Evolutionary conservation across 2,888 invertebrate species (phyloP), one percentile per base, ranked within the genome.

Genomic region (Trachelus tabidus): DNA sequence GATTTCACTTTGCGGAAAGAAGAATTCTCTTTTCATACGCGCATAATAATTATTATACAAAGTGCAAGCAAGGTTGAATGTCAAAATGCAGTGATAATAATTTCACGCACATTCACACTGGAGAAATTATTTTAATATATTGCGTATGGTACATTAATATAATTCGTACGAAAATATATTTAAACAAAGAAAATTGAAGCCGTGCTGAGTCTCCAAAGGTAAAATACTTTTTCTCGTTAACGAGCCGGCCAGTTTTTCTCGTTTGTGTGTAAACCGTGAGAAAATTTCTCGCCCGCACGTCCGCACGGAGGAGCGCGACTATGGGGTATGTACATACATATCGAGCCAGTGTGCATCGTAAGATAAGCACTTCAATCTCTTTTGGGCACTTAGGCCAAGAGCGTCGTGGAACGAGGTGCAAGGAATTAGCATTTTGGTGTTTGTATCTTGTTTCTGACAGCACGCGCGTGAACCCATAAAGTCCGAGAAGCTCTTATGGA

Each of bases 281-380:
- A 56, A 56, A 56, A 56, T 23, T 6, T 23, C 9, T 56, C 23
- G 23, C 0, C 9, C 40, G 40, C 40, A 9, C 23, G 23, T 56
- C 2, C 56, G 35, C 35, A 73, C 73, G 33, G 34, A 75, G 75
- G 74, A 56, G n/a, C 34, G 73, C 30, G 68, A 68, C 68, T 69
- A 4, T 3, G 35, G n/a, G 34, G 37, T 81, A 12, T 3, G 35
- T 35, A 75, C 74, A 77, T 81, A 75, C 74, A 78, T 77, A 79
- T 75, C 76, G 78, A 77, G 40, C 75, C 75, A 69, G 75, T 69
- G 79, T 34, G 34, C 76, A 78, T 83, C 86, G 85, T 85, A 86
- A 86, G 87, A 86, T 86, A 85, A 87, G 86, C 86, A 87, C 87
- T 87, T 74, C 73, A 87, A 87, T 87, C 85, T 86, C 86, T 87